These are phyloP conservation scores for Hirudo medicinalis DNA, from an alignment of 1,140 invertebrate species.

Conservation along the genomic window DNA sequence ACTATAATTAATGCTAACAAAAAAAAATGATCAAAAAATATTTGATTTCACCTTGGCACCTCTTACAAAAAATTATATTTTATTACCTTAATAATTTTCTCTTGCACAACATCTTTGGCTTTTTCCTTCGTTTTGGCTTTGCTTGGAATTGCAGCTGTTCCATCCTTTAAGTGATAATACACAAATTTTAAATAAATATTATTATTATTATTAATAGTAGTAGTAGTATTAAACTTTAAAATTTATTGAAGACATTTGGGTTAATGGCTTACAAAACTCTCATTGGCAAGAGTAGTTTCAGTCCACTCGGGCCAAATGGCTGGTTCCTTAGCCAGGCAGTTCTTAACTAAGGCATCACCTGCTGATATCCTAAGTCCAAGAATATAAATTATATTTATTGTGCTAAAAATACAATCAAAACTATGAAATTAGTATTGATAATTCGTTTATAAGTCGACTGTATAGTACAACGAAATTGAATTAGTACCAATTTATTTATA, in stretches of 20 bases:
- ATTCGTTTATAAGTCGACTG: too few species aligned
- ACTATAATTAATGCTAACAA: too few species aligned
- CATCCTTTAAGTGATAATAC: neutral
- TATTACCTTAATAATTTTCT: neutral
- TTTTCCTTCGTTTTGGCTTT: neutral
- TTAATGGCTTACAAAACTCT: neutral
- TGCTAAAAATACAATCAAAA: neutral
- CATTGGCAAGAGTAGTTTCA: neutral
- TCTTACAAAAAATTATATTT: neutral
- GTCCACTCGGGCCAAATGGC: neutral
- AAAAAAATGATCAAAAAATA: too few species aligned
- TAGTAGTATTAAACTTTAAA: neutral
- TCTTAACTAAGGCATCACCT: neutral
- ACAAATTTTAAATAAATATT: neutral
- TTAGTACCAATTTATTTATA: too few species aligned
- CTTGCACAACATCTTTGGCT: neutral
- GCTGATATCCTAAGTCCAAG: neutral
- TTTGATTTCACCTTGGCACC: too few species aligned
- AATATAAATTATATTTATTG: neutral
- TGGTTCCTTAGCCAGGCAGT: neutral
- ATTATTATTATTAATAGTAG: neutral
- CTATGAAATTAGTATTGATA: constrained; percentile 6
- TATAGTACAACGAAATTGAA: too few species aligned
- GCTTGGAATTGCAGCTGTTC: neutral
- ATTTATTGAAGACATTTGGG: neutral